These are phyloP conservation scores for Hybognathus amarus DNA, from an alignment of 2,797 vertebrate species.

Conservation along the genomic window DNA sequence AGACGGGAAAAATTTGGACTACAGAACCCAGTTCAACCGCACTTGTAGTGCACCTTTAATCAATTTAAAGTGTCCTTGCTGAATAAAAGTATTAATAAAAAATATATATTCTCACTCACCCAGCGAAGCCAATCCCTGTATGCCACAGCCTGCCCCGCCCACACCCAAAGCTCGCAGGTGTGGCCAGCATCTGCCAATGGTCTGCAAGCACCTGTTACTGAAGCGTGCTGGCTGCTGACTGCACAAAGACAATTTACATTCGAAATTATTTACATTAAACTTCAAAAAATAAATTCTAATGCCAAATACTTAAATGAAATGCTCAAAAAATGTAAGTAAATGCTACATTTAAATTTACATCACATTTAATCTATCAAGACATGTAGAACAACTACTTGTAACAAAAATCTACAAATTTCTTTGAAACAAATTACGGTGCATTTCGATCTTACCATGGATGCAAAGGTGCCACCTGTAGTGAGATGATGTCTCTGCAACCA, in stretches of 20 bases:
- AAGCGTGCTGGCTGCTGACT: slow-evolving; percentile 97
- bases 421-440: neutral
- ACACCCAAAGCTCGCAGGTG: slow-evolving; percentile 94
- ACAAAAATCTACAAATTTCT: neutral
- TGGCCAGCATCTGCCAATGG: slow-evolving; percentile 97
- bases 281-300: neutral
- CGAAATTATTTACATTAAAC: neutral
- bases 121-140: slow-evolving; percentile 94
- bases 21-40: too few relatives aligned
- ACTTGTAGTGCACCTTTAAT: neutral
- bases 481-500: slow-evolving; percentile 98
- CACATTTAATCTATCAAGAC: too few relatives aligned
- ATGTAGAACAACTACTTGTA: neutral
- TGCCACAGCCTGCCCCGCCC: slow-evolving; percentile 94
- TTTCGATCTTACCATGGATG: slow-evolving; percentile 89
- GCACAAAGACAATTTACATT: slow-evolving; percentile 39
- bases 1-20: too few relatives aligned
- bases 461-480: slow-evolving; percentile 95
- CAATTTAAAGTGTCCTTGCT: neutral
- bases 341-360: neutral
- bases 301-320: neutral
- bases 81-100: neutral
- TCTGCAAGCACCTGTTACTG: slow-evolving; percentile 98
- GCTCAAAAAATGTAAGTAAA: neutral
- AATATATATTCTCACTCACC: slow-evolving; percentile 80